These are phyloP conservation scores for Capreolus pygargus DNA, from an alignment of 2,113 vertebrate species.

Conservation along the genomic window DNA sequence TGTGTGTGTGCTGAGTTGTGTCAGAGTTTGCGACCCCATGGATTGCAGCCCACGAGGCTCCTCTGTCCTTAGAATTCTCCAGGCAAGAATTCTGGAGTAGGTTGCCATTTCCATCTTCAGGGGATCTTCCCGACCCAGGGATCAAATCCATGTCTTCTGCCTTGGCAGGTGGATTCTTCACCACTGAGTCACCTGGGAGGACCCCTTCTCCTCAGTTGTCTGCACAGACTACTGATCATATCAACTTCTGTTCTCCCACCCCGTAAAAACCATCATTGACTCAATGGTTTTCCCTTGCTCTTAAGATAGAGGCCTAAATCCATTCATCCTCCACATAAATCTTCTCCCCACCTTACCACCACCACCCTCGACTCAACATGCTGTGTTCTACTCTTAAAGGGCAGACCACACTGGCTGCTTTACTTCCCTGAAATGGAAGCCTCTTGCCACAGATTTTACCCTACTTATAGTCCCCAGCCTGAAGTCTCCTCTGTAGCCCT, in stretches of 20 bases:
- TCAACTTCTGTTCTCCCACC: background rate
- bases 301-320: background rate
- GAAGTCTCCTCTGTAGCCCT: background rate
- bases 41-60: background rate
- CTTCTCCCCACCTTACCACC: fast-evolving
- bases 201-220: background rate
- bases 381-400: background rate
- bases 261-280: background rate
- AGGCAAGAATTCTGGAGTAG: background rate
- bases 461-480: background rate
- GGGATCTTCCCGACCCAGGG: background rate
- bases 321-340: background rate
- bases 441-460: background rate
- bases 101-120: background rate
- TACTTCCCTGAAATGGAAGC: background rate
- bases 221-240: background rate
- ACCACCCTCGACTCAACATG: background rate
- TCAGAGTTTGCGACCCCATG: background rate
- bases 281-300: background rate
- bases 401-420: background rate
- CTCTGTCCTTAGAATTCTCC: background rate
- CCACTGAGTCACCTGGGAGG: background rate
- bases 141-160: background rate
- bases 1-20: fast-evolving
- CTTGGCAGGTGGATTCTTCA: background rate